Base-by-base conservation (phyloP, 2,113 vertebrate genomes). In the Periophthalmus modestus region DNA sequence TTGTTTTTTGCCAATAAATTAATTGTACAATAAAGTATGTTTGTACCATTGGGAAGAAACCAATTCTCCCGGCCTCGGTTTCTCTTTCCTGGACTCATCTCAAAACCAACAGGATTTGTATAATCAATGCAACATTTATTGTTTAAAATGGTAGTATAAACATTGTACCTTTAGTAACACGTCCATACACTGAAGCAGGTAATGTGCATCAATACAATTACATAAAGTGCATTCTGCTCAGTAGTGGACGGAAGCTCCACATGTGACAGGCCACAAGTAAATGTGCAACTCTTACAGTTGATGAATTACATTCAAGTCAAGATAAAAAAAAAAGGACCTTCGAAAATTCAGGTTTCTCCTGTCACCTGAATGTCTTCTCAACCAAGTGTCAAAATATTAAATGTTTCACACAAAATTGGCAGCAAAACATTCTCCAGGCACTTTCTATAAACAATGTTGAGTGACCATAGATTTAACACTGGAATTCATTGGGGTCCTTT, bases 21-120 rank as follows among this genome's bases (percentile, higher is more conserved):
- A 94, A 94, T 93, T 94, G 93, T 93, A 93, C 89, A 94, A 93
- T 94, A 94, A 94, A 94, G 91, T 93, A 94, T 92, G 91, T 94
- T 94, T 94, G 92, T 93, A 94, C 93, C 88, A 91, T 93, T 93
- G 91, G 85, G 85, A 90, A 89, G 89, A 84, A 62, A 59, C n/a
- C 9, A 55, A 19, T 55, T 55, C 68, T 72, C 34, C 13, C 9
- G 1, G 43, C 47, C 34, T 15, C 9, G 1, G 43, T 50, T 15
- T 85, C 39, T 46, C 75, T 13, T 14, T 46, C 46, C 13, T 48
- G 39, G 4, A n/a, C 2, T 65, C 33, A 65, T 65, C 1, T 59
- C 13, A 59, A 36, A 39, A 43, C 34, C 34, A 10, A 21, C 33
- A 34, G 4, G 16, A 52, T 77, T 48, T 78, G 79, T 69, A 69